These are phyloP conservation scores for Cryptoprocta ferox DNA, from an alignment of 2,797 vertebrate species.

Conservation along the genomic window DNA sequence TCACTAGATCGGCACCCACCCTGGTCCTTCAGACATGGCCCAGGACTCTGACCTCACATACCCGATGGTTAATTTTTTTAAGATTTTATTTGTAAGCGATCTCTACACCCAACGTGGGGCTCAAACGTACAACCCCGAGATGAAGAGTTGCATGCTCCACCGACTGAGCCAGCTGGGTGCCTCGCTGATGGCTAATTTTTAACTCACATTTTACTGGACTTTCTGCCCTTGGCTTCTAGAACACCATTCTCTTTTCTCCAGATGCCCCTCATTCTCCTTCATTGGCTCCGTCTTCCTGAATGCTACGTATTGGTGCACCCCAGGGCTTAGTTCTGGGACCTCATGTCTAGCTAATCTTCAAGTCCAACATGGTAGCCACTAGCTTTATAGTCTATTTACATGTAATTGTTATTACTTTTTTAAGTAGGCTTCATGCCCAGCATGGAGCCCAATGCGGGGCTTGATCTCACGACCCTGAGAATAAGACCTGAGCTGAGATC, in stretches of 20 bases:
- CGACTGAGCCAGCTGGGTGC: background rate
- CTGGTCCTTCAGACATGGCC: background rate
- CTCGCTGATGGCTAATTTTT: background rate
- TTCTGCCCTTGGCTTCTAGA: background rate
- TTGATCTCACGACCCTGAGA: too few species aligned
- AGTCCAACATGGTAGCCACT: background rate
- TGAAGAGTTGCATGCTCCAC: background rate
- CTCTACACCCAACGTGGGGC: background rate
- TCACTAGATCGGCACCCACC: too few species aligned
- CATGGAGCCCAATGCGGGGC: too few species aligned
- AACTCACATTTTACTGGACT: background rate
- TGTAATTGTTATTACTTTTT: too few species aligned
- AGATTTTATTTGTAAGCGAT: background rate
- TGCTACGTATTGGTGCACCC: rapidly evolving
- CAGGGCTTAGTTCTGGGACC: background rate
- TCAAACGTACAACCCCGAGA: background rate
- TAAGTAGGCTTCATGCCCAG: too few species aligned
- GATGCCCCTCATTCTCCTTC: background rate
- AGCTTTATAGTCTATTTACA: background rate
- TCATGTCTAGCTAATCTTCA: background rate
- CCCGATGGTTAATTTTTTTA: background rate
- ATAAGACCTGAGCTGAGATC: too few species aligned
- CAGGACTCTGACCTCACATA: background rate
- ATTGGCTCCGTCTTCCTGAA: background rate
- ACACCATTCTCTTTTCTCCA: background rate